Evolutionary conservation across 2,888 invertebrate genomes (phyloP).

Genomic region (Harpagoxenus sublaevis): DNA sequence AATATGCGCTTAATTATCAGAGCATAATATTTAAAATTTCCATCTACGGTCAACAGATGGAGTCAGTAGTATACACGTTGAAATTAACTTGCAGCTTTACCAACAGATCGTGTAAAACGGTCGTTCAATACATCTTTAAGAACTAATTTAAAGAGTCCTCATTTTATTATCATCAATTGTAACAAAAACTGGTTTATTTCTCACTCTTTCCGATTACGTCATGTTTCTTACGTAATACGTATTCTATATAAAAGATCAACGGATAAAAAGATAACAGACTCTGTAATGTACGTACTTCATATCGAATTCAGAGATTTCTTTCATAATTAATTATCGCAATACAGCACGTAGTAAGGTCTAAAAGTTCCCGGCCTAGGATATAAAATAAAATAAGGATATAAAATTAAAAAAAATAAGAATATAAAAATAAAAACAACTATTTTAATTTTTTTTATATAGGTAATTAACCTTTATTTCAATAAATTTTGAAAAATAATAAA

Average conservation of each 20-base stretch:
- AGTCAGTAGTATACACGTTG: background rate
- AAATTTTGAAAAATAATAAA: background rate
- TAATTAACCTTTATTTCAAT: background rate
- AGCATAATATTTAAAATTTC: background rate
- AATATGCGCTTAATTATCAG: conserved; percentile 1
- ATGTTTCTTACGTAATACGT: background rate
- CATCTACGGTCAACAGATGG: conserved; percentile 21
- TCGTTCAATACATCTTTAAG: background rate
- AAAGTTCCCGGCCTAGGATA: background rate
- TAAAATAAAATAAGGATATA: background rate
- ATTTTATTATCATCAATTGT: background rate
- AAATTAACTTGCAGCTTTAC: conserved; percentile 3
- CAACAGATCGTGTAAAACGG: conserved; percentile 12
- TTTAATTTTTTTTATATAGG: background rate
- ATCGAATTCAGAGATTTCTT: background rate
- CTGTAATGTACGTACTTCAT: background rate
- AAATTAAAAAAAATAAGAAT: background rate
- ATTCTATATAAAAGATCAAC: background rate
- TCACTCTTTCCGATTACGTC: background rate
- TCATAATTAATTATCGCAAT: background rate
- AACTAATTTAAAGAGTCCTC: background rate
- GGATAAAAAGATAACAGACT: background rate
- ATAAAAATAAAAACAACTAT: background rate
- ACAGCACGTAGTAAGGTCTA: background rate
- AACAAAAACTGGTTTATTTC: background rate